Percentiles rank a stretch among this genome's conserved stretches.
Evolutionary conservation across 2,797 vertebrate genomes (phyloP).

Genomic region (Rhinatrema bivittatum): DNA sequence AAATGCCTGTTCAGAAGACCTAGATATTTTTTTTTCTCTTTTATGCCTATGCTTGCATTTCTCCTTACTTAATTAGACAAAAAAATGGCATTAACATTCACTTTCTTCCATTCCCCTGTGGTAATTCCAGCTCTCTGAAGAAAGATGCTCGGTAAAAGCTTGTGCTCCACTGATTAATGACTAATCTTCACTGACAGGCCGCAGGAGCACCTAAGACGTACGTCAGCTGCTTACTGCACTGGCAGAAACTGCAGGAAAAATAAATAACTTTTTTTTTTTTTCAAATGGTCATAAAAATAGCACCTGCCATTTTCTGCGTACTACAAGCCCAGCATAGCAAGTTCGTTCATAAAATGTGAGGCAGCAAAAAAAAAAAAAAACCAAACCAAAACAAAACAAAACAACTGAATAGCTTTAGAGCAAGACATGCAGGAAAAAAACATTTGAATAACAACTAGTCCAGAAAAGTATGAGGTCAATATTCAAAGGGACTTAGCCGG

Average conservation of each 20-base stretch:
- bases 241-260: neutral
- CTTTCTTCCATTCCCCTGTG: neutral
- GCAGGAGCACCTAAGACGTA: neutral
- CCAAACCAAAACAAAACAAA: no score
- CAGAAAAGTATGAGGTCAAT: no score
- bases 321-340: no score
- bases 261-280: no score
- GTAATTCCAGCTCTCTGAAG: neutral
- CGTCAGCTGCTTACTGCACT: neutral
- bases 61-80: constrained; percentile 7
- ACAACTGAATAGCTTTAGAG: no score
- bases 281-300: constrained; percentile 2
- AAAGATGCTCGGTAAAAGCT: constrained; percentile 1
- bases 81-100: neutral
- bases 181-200: constrained; percentile 7
- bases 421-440: no score
- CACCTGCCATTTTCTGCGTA: no score
- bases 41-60: neutral
- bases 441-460: no score
- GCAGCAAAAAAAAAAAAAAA: no score
- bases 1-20: neutral
- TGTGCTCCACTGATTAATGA: constrained; percentile 14
- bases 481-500: no score
- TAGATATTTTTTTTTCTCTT: neutral
- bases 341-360: no score